Evolutionary conservation across 1,140 invertebrate genomes (phyloP), one percentile per base, ranked within the genome.

Genomic region (Drosophila parvula): DNA sequence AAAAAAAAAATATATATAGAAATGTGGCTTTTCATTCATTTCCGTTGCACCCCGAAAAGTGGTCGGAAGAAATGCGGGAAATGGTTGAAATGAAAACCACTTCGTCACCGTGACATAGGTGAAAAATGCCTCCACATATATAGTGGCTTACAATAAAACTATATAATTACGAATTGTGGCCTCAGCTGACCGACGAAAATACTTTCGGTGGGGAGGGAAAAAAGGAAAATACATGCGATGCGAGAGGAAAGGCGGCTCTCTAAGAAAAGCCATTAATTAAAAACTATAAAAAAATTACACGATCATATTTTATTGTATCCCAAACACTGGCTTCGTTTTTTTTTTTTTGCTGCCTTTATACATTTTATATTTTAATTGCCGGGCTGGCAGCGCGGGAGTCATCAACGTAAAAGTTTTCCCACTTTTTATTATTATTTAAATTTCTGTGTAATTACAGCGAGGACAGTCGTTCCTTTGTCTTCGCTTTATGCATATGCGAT

Each of bases 191-290:
- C 69, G 67, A 71, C 69, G 44, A 73, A 71, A 71, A 71, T 58
- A 78, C 44, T 57, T 62, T 58, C 18, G 48, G 47, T 58, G 65
- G 30, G 53, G 68, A 56, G 65, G 30, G 53, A 62, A 56, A 78
- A 82, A 77, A 69, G 75, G 56, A 47, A 78, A 44, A 65, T 58
- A 71, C 64, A 50, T 34, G 36, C 56, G 40, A 71, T 32, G 69
- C n/a, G 18, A 22, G 32, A 36, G 40, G 41, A 14, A 44, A 50
- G 62, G 27, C 30, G 28, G 58, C 71, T 55, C 79, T 73, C 79
- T 59, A 83, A 83, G 65, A 83, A 88, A 88, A 74, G 65, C 84
- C 85, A 89, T 90, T 89, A 89, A 89, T 89, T 89, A 88, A 90
- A 77, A 90, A 81, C 85, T 89, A 89, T 89, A 88, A 84, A 88